Percentiles rank a stretch among this genome's conserved stretches.
Conservation (phyloP, 2,113 vertebrate species). For the Actenoides hombroni region DNA sequence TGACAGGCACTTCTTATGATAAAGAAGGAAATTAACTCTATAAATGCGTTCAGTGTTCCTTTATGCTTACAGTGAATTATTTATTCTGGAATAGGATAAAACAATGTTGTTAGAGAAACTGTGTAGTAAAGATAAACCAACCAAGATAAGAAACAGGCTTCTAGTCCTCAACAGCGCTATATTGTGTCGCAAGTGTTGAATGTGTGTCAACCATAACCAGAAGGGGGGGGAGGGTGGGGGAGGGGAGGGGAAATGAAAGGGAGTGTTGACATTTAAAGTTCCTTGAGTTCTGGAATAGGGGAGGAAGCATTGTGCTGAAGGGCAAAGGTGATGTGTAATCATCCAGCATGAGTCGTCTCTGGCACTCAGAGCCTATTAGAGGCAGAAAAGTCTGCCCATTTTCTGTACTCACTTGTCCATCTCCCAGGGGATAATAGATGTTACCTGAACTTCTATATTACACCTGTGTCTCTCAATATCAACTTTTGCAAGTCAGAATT, state of each 20-base stretch:
- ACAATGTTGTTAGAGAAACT: background rate
- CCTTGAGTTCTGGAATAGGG: background rate
- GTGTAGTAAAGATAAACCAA: background rate
- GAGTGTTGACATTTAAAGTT: background rate
- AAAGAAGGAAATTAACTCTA: background rate
- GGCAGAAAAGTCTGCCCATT: background rate
- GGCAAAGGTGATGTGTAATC: background rate
- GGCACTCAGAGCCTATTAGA: background rate
- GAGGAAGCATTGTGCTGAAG: background rate
- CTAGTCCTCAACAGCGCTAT: background rate
- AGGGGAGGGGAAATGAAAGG: background rate
- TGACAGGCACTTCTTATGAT: background rate
- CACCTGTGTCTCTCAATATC: background rate
- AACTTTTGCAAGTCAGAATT: background rate
- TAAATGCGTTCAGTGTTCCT: background rate
- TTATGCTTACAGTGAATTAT: background rate
- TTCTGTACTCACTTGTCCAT: background rate
- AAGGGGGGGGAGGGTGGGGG: no score
- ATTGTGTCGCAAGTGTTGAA: fast-evolving
- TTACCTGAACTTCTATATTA: fast-evolving
- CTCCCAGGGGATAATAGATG: fast-evolving
- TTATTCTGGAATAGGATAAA: conserved; percentile 16
- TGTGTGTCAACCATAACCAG: background rate
- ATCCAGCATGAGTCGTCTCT: background rate
- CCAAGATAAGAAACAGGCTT: background rate